Conservation (phyloP, 2,113 vertebrate genomes). For the Calyptommatus sinebrachiatus region DNA sequence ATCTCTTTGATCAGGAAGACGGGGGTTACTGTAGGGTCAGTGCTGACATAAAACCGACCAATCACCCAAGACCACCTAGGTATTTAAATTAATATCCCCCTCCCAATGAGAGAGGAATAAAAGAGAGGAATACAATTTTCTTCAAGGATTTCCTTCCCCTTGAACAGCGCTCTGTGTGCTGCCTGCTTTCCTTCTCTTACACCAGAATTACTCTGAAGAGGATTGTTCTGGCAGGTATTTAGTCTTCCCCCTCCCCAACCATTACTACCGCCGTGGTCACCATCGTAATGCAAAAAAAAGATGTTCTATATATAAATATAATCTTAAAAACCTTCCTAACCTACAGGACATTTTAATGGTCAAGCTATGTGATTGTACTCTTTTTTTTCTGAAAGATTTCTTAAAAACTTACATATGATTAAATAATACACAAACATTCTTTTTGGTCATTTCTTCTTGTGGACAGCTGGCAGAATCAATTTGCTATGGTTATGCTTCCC, state of each 20-base stretch:
- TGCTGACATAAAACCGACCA: slow-evolving; percentile 63
- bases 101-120: neutral
- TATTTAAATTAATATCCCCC: slow-evolving; percentile 63
- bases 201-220: slow-evolving; percentile 25
- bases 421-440: slow-evolving; percentile 65
- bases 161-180: neutral
- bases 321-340: slow-evolving; percentile 25
- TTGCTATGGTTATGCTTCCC: slow-evolving; percentile 73
- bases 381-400: slow-evolving; percentile 29
- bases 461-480: slow-evolving; percentile 72
- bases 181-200: slow-evolving; percentile 22
- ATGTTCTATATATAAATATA: slow-evolving; percentile 15
- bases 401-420: slow-evolving; percentile 61
- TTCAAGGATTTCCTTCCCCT: slow-evolving; percentile 46
- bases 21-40: slow-evolving; percentile 71
- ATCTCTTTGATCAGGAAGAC: slow-evolving; percentile 68
- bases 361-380: neutral
- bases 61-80: slow-evolving; percentile 61
- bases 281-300: neutral
- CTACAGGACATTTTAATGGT: slow-evolving; percentile 35
- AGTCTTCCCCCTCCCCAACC: neutral
- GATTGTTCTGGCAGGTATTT: slow-evolving; percentile 37
- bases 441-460: slow-evolving; percentile 65
- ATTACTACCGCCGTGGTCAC: neutral
- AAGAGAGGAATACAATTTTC: slow-evolving; percentile 34